phyloP scores from a whole-genome alignment of 1,140 invertebrate genomes.

The Melitaea cinxia region DNA sequence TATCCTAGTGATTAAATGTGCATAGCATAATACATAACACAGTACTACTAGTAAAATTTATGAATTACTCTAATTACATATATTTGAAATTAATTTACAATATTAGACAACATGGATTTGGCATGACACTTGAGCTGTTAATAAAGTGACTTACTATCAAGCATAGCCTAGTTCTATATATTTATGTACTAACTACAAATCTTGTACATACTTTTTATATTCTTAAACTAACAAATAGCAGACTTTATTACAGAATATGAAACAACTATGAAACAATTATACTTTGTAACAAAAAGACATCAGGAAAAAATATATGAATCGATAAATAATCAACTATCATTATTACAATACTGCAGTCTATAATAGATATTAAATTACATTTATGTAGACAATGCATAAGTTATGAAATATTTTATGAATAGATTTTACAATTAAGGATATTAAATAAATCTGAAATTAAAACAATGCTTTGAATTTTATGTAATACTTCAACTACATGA shows the following conservation, averaged over 20 bases:
- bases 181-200: slow-evolving; percentile 12
- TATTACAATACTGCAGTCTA: slow-evolving; percentile 1
- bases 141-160: slow-evolving; percentile 1
- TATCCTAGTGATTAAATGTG: background rate
- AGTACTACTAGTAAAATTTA: slow-evolving; percentile 4
- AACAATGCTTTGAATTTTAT: no score
- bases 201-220: slow-evolving; percentile 17
- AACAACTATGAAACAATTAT: background rate
- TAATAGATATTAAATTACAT: background rate
- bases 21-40: background rate
- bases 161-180: background rate
- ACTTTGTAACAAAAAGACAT: background rate
- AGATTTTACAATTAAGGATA: no score
- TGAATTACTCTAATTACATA: background rate
- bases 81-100: slow-evolving; percentile 10
- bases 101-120: slow-evolving; percentile 59
- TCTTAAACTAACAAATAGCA: slow-evolving; percentile 4
- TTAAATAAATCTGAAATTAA: no score
- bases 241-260: background rate
- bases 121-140: slow-evolving; percentile 63
- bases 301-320: background rate
- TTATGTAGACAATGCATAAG: background rate
- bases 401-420: background rate
- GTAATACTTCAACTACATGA: no score
- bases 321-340: background rate